Base-by-base conservation (phyloP, 2,888 invertebrate species). In the Calephelis perditalis region DNA sequence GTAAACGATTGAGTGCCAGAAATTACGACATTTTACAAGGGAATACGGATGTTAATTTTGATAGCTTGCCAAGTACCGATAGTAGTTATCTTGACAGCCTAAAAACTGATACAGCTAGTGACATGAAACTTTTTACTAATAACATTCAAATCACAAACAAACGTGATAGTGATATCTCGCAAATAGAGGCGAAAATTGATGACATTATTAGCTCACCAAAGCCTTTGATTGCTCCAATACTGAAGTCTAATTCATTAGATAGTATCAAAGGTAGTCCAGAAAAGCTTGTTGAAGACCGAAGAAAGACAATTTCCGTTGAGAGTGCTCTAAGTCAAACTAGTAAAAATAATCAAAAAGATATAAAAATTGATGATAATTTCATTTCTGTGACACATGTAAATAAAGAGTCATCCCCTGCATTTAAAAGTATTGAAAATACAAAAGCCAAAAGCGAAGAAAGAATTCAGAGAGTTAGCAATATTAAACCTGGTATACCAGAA, bases 351-450 rank as follows among this genome's bases (percentile, higher is more conserved):
- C 74, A 78, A 46, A 81, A 71, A 63, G 82, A 82, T 44, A 62
- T 66, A 8, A 84, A 81, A 70, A 60, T 73, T 45, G 87, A 88
- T 58, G 92, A 91, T 65, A 82, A 80, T 65, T 92, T 92, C 54
- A 84, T 92, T 57, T 92, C 92, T 9, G 92, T 92, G 12, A 92
- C 92, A 57, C 91, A 92, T 70, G 84, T 92, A 56, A 92, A 92
- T 75, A 90, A 86, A 68, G 92, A 92, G 65, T 77, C 71, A 4
- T 73, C 79, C 0, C 68, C 75, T 12, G 58, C 63, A 15, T 63
- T 63, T 2, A 84, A 79, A 69, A 70, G 64, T 44, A 59, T 62
- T 46, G 86, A 85, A 62, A 63, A 68, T 49, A 60, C 74, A 7
- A 90, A 85, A 74, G 61, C 71, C 3, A 91, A 89, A 67, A 82